phyloP scores from a whole-genome alignment of 2,797 vertebrate genomes.

The Urosaurus nigricauda region DNA sequence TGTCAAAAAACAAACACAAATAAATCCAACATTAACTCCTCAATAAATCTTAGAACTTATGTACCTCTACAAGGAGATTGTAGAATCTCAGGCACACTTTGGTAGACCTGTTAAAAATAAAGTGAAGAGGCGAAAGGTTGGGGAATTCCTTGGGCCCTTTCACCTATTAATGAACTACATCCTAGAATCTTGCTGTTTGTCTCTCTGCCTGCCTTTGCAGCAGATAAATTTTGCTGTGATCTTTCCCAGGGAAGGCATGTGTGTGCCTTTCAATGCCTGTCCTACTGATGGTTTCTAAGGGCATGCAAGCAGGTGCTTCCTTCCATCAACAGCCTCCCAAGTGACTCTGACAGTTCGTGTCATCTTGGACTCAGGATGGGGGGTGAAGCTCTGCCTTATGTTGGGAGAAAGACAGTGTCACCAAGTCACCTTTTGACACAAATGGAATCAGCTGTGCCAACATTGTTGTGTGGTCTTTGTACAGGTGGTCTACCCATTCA shows the following conservation, averaged over 20 bases:
- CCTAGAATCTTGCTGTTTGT: background rate
- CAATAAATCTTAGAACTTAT: background rate
- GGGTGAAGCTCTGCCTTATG: background rate
- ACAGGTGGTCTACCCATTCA: background rate
- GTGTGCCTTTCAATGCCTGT: background rate
- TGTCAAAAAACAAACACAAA: background rate
- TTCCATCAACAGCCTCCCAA: background rate
- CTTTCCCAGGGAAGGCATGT: background rate
- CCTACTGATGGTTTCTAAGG: background rate
- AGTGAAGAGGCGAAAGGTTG: background rate
- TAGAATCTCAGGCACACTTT: background rate
- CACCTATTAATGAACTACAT: background rate
- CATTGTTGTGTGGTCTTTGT: slow-evolving; percentile 4
- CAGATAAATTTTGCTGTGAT: background rate
- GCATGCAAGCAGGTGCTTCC: background rate
- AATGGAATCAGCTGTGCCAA: slow-evolving; percentile 9
- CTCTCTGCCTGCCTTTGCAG: no score
- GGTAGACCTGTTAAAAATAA: background rate
- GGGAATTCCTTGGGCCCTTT: background rate
- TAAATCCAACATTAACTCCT: background rate
- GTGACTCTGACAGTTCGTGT: background rate
- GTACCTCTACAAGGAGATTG: background rate
- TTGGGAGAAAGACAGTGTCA: background rate
- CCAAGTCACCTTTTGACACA: background rate
- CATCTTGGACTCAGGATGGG: background rate